phyloP scores from a whole-genome alignment of 2,888 invertebrate species.

The Agrotis exclamationis region DNA sequence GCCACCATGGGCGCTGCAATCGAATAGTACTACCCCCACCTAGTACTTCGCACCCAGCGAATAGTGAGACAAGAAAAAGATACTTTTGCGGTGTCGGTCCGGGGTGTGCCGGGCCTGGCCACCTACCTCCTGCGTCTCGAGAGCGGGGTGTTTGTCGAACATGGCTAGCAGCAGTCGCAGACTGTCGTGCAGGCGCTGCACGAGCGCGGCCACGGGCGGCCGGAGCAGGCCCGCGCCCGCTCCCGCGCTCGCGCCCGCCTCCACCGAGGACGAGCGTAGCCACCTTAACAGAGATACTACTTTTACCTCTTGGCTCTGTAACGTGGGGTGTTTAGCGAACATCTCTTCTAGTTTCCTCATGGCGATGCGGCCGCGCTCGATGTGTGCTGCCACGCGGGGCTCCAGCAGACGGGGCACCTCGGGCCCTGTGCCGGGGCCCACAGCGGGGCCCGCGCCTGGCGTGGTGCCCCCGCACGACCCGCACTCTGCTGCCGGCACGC shows the following conservation, averaged over 20 bases:
- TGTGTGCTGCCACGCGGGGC: conserved; percentile 94
- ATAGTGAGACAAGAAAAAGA: conserved; percentile 16
- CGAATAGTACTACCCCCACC: no score
- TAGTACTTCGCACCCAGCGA: no score
- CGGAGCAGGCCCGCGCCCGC: neutral
- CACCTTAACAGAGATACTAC: conserved; percentile 47
- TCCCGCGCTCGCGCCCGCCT: neutral
- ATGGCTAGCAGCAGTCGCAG: conserved; percentile 4
- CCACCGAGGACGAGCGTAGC: conserved; percentile 31
- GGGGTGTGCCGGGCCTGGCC: conserved; percentile 8
- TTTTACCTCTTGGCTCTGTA: conserved; percentile 93
- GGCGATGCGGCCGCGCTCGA: conserved; percentile 94
- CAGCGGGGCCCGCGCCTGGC: neutral
- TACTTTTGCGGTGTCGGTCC: conserved; percentile 42
- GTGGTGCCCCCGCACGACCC: conserved; percentile 1
- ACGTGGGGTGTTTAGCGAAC: conserved; percentile 94
- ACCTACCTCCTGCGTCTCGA: conserved; percentile 50
- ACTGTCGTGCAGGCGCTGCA: conserved; percentile 14
- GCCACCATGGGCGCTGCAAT: no score
- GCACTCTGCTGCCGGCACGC: conserved; percentile 11
- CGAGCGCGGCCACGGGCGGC: conserved; percentile 13
- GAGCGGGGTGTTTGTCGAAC: conserved; percentile 19
- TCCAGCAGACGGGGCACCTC: conserved; percentile 86
- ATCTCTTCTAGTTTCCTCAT: conserved; percentile 95
- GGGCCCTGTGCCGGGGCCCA: neutral